Conservation (phyloP, 2,888 invertebrate species). For the Sussaba pulchella region DNA sequence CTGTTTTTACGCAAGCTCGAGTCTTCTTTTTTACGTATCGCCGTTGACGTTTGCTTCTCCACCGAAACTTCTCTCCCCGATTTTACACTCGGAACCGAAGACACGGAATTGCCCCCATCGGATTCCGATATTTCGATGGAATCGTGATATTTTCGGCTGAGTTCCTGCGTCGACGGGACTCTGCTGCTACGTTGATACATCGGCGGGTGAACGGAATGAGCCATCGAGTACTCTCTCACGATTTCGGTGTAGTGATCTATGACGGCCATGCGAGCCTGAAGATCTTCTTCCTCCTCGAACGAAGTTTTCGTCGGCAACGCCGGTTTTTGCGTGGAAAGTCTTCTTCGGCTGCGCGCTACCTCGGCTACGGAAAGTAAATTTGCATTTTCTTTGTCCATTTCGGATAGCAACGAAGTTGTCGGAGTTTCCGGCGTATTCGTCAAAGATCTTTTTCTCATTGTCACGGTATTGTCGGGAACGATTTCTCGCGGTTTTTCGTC, state of each 20-base stretch:
- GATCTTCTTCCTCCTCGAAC: constrained; percentile 77
- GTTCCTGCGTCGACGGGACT: constrained; percentile 58
- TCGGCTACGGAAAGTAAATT: constrained; percentile 82
- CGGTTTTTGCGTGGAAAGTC: constrained; percentile 77
- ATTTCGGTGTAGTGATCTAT: constrained; percentile 93
- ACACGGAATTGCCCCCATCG: constrained; percentile 55
- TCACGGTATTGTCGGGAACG: constrained; percentile 74
- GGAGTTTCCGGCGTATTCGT: constrained; percentile 77
- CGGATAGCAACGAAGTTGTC: constrained; percentile 75
- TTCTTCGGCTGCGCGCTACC: constrained; percentile 80
- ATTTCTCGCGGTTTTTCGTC: constrained; percentile 4
- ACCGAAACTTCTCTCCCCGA: constrained; percentile 44
- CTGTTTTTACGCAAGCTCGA: constrained; percentile 59
- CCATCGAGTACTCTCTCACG: constrained; percentile 88
- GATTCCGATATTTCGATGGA: constrained; percentile 53
- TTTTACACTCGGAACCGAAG: constrained; percentile 55
- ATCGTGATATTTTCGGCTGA: constrained; percentile 74
- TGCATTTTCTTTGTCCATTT: constrained; percentile 80
- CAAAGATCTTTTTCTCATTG: constrained; percentile 78
- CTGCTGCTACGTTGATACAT: constrained; percentile 67
- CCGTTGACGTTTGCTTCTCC: constrained; percentile 43
- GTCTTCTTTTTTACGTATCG: constrained; percentile 62
- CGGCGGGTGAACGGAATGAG: constrained; percentile 59
- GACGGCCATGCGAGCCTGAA: constrained; percentile 84
- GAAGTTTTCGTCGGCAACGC: constrained; percentile 68